These are phyloP conservation scores for Fukomys damarensis DNA, from an alignment of 2,113 vertebrate species.

Conservation along the genomic window DNA sequence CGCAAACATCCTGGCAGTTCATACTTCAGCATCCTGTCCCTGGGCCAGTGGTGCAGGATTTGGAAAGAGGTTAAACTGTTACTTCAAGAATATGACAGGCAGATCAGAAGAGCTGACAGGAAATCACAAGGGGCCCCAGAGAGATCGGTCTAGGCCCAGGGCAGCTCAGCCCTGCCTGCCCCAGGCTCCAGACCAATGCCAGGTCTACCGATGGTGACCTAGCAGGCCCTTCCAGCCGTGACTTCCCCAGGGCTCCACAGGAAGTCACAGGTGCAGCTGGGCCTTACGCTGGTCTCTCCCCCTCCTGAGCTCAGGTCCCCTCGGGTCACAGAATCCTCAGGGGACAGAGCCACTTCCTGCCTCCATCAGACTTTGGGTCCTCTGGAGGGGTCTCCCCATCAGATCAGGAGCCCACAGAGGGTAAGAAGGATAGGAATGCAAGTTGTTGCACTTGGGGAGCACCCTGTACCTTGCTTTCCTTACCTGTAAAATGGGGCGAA, in stretches of 20 bases:
- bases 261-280: background rate
- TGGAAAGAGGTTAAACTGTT: background rate
- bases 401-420: background rate
- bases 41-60: background rate
- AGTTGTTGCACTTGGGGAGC: background rate
- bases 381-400: background rate
- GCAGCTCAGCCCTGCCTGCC: background rate
- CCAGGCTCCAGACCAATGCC: background rate
- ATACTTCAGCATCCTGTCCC: background rate
- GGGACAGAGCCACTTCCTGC: background rate
- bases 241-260: background rate
- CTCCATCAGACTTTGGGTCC: background rate
- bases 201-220: rapidly evolving
- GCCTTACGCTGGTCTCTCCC: background rate
- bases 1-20: background rate
- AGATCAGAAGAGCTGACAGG: background rate
- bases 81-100: background rate
- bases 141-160: background rate
- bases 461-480: background rate
- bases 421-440: background rate
- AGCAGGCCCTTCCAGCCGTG: background rate
- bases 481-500: background rate
- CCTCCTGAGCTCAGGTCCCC: background rate
- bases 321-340: background rate
- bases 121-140: background rate